Evolutionary conservation across 1,140 invertebrate genomes (phyloP).

Genomic region (Hermetia illucens): DNA sequence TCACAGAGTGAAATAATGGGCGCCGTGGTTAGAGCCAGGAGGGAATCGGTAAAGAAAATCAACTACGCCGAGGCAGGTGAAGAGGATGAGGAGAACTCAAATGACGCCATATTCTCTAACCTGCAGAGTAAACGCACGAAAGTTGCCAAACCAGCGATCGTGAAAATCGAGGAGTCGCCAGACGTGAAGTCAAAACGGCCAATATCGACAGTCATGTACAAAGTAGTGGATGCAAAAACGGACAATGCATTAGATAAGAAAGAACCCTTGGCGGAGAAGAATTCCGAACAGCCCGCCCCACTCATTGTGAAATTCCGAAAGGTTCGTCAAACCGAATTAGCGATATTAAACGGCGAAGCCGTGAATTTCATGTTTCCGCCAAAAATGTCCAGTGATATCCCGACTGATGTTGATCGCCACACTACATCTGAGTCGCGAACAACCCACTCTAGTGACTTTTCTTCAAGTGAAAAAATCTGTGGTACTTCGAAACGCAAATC

Average conservation of each 20-base stretch:
- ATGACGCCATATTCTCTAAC: slow-evolving; percentile 10
- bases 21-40: neutral
- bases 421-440: slow-evolving; percentile 25
- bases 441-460: too few species aligned
- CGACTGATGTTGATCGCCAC: slow-evolving; percentile 33
- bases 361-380: slow-evolving; percentile 72
- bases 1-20: neutral
- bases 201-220: slow-evolving; percentile 22
- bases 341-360: slow-evolving; percentile 61
- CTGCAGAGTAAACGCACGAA: slow-evolving; percentile 5
- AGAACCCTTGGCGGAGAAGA: slow-evolving; percentile 16
- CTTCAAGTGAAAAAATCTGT: too few species aligned
- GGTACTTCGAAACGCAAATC: neutral
- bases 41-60: slow-evolving; percentile 14
- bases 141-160: slow-evolving; percentile 12
- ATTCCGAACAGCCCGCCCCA: slow-evolving; percentile 37
- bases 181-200: slow-evolving; percentile 8
- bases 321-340: slow-evolving; percentile 54
- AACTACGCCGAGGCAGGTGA: slow-evolving; percentile 10
- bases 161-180: slow-evolving; percentile 15
- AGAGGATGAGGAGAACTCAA: slow-evolving; percentile 2
- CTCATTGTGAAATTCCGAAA: slow-evolving; percentile 59
- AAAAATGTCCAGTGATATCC: slow-evolving; percentile 33
- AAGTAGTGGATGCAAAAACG: slow-evolving; percentile 21
- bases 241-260: slow-evolving; percentile 18